Conservation (phyloP, 2,888 invertebrate genomes). For the Mythimna vitellina region DNA sequence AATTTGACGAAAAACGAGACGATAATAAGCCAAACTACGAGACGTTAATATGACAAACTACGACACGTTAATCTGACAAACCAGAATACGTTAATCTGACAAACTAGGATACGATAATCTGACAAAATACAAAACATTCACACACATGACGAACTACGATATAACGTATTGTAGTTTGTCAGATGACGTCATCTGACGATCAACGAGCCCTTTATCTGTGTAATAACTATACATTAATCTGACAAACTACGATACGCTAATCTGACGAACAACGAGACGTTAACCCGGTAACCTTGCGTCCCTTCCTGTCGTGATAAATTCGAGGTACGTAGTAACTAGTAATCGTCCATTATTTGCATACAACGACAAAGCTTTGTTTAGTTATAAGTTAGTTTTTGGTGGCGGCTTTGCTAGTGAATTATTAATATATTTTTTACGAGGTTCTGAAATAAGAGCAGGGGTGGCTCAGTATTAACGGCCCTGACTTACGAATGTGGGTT, state of each 20-base stretch:
- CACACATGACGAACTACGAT: too few species aligned
- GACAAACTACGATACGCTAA: neutral
- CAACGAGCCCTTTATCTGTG: neutral
- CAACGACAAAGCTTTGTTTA: slow-evolving; percentile 41
- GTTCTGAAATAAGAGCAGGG: too few species aligned
- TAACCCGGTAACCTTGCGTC: slow-evolving; percentile 41
- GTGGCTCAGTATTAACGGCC: too few species aligned
- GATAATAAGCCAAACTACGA: too few species aligned
- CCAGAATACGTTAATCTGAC: neutral
- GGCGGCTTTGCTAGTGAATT: slow-evolving; percentile 19
- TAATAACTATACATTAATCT: neutral
- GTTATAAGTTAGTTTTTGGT: slow-evolving; percentile 8
- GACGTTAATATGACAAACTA: too few species aligned
- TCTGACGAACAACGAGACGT: slow-evolving; percentile 4
- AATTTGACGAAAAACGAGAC: neutral
- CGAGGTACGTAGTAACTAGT: slow-evolving; percentile 28
- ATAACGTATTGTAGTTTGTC: too few species aligned
- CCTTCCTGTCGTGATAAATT: slow-evolving; percentile 41
- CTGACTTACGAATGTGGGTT: too few species aligned
- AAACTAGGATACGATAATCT: neutral
- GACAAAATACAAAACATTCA: neutral
- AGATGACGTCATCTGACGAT: too few species aligned
- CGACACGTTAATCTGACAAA: too few species aligned
- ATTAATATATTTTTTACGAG: neutral
- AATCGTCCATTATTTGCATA: slow-evolving; percentile 46